These are phyloP conservation scores for Drosophila lacteicornis DNA, from an alignment of 1,140 invertebrate species.

Conservation along the genomic window DNA sequence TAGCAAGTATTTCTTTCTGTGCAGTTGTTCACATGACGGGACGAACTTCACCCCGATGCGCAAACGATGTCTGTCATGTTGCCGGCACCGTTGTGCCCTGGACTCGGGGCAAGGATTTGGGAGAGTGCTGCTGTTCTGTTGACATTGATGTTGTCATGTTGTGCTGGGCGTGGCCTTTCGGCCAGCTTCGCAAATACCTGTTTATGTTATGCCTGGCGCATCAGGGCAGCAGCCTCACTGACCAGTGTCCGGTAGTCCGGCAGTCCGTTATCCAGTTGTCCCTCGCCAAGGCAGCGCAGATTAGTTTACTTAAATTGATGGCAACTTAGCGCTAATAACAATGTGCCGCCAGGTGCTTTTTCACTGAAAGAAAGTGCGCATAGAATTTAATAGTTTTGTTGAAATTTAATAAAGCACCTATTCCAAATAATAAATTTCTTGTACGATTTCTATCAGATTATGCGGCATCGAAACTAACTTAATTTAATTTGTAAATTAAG, in stretches of 20 bases:
- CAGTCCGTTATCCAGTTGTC: constrained; percentile 14
- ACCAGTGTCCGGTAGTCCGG: constrained; percentile 4
- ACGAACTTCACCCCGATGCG: constrained; percentile 17
- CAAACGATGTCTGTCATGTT: constrained; percentile 45
- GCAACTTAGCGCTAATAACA: constrained; percentile 80
- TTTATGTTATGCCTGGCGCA: constrained; percentile 71
- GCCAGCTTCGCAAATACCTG: constrained; percentile 73
- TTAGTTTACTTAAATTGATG: constrained; percentile 83
- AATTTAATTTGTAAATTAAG: too few relatives aligned
- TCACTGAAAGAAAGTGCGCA: constrained; percentile 25
- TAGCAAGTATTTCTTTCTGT: background rate
- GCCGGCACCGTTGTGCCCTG: constrained; percentile 18
- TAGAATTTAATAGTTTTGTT: background rate
- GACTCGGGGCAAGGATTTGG: constrained; percentile 49
- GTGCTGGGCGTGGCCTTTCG: constrained; percentile 58
- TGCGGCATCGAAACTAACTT: too few relatives aligned
- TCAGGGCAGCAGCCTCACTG: constrained; percentile 31
- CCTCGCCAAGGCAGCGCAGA: constrained; percentile 49
- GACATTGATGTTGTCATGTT: constrained; percentile 72
- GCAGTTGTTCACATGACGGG: background rate
- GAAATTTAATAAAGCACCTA: too few relatives aligned
- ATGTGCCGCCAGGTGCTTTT: constrained; percentile 30
- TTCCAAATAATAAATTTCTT: too few relatives aligned
- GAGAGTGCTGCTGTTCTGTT: constrained; percentile 50
- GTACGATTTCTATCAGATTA: too few relatives aligned